phyloP scores from a whole-genome alignment of 2,888 invertebrate species.

The Zygothrica quintamaculata region DNA sequence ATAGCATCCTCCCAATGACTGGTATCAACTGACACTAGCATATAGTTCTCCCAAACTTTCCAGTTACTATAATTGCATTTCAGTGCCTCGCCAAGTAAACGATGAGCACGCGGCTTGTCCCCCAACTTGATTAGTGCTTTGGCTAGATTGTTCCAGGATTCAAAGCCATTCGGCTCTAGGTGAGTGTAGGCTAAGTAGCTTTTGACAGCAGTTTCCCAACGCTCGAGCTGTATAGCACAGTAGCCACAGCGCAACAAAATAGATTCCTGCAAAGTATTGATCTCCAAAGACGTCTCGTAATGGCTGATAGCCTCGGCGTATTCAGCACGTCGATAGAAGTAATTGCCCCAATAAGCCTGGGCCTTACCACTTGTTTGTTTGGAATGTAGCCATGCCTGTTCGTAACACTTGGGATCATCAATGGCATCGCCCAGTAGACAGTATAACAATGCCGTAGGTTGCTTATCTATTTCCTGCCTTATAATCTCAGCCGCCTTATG shows the following conservation, averaged over 20 bases:
- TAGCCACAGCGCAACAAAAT: constrained; percentile 95
- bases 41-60: constrained; percentile 96
- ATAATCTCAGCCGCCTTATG: constrained; percentile 97
- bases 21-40: constrained; percentile 94
- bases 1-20: constrained; percentile 94
- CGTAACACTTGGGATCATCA: constrained; percentile 91
- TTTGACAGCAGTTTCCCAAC: constrained; percentile 92
- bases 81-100: constrained; percentile 93
- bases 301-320: constrained; percentile 92
- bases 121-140: constrained; percentile 95
- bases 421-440: constrained; percentile 96
- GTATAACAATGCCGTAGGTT: constrained; percentile 93
- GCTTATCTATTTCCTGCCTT: constrained; percentile 90
- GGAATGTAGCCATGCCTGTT: constrained; percentile 96
- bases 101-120: constrained; percentile 93
- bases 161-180: constrained; percentile 95
- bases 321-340: constrained; percentile 90
- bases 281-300: constrained; percentile 91
- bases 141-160: constrained; percentile 99
- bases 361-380: constrained; percentile 92
- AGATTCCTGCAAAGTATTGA: constrained; percentile 94
- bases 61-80: constrained; percentile 97
- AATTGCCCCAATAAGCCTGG: constrained; percentile 94
- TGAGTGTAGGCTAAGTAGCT: constrained; percentile 94
- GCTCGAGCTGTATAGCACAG: constrained; percentile 91